These are phyloP conservation scores for Ips nitidus DNA, from an alignment of 1,140 invertebrate genomes.

Conservation along the genomic window DNA sequence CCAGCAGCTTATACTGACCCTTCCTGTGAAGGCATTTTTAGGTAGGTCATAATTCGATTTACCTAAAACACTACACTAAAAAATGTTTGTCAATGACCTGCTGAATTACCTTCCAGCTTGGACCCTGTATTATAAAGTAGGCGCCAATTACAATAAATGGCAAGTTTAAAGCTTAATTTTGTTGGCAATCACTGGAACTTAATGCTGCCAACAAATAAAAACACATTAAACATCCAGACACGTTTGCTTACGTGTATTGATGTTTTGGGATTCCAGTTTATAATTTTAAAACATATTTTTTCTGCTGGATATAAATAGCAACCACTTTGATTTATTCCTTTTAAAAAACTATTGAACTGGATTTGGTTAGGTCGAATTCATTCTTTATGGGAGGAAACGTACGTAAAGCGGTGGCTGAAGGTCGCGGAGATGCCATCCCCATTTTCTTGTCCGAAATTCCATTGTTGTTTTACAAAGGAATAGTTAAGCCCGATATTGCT, in stretches of 20 bases:
- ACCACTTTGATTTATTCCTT: slow-evolving; percentile 41
- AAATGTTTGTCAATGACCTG: too few species aligned
- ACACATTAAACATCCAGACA: neutral
- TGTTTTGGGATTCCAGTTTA: neutral
- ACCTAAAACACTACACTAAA: neutral
- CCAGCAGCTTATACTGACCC: slow-evolving; percentile 77
- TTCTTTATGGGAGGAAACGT: slow-evolving; percentile 93
- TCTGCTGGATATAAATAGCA: neutral
- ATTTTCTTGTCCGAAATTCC: slow-evolving; percentile 94
- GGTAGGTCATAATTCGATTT: slow-evolving; percentile 44
- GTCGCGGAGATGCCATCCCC: slow-evolving; percentile 83
- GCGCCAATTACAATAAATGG: too few species aligned
- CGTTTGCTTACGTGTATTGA: neutral
- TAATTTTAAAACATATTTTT: slow-evolving; percentile 6
- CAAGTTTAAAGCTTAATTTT: too few species aligned
- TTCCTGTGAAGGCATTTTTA: slow-evolving; percentile 74
- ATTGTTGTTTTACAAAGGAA: slow-evolving; percentile 78
- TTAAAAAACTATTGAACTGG: too few species aligned
- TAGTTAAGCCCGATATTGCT: slow-evolving; percentile 83
- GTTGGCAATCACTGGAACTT: too few species aligned
- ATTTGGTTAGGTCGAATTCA: slow-evolving; percentile 69
- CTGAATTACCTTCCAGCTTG: too few species aligned
- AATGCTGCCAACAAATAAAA: too few species aligned
- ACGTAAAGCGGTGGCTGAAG: slow-evolving; percentile 81
- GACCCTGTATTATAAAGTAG: too few species aligned